Evolutionary conservation across 2,113 vertebrate genomes (phyloP), one percentile per base, ranked within the genome.

Genomic region (Cinclus mexicanus): DNA sequence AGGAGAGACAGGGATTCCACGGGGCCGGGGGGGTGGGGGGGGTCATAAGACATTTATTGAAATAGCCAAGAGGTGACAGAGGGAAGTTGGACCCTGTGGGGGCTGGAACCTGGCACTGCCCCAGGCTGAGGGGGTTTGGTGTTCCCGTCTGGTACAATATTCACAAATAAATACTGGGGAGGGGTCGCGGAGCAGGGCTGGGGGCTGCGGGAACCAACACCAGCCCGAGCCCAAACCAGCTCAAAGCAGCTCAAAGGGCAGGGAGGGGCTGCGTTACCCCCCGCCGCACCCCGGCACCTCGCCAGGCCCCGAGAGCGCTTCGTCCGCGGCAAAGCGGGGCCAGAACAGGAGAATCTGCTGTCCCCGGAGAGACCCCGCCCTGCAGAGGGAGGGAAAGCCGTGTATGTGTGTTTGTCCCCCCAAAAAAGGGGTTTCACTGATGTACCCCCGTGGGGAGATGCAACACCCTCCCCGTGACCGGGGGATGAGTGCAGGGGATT

Each of bases 121-220:
- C 65, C 65, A 35, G 33, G 21, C 64, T n/a, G 47, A 35, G 56
- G 63, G 49, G 56, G 8, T 11, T 56, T 35, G 85, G 11, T 56
- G 35, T 35, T 41, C 57, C n/a, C 23, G 1, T 56, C 65, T 71
- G 64, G 49, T 47, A 63, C 56, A 55, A 71, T 56, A 79, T 87
- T 71, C 85, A 79, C 65, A 87, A 87, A 81, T 81, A 89, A 89
- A 89, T 89, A 89, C 77, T 39, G 86, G 68, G 86, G 60, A 71
- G 52, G 68, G 68, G 37, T 35, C 10, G 7, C 57, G 4, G 75
- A 42, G 49, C 65, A 71, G 65, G 57, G 49, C 65, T 17, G 47
- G 41, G 74, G 65, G 56, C 56, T 47, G 74, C 41, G 20, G 74
- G 65, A 63, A 63, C 19, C 65, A 17, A 47, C 56, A 55, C 49